Evolutionary conservation across 2,888 invertebrate genomes (phyloP), one percentile per base, ranked within the genome.

Genomic region (Polyploca ridens): DNA sequence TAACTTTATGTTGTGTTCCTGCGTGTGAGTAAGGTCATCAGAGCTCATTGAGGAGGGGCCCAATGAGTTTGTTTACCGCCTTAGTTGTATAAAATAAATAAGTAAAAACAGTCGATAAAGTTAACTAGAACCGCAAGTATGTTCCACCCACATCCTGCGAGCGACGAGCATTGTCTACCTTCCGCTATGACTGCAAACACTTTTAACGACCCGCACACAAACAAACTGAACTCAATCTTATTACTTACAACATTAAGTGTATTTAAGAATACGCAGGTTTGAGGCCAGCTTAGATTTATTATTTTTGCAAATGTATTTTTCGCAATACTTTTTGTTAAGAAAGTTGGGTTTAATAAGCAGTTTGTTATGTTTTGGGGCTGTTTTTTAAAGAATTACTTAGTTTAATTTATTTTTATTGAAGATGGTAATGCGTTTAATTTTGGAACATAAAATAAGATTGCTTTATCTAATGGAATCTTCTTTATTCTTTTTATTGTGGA

Each of bases 231-330:
- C 62, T 70, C 41, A 71, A 67, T 69, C 79, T 64, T 82, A 83
- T 64, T 7, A 0, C 54, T 7, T 38, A 27, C 61, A 6, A 0
- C 38, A 63, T 76, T 81, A 74, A 76, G 75, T 65, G 65, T 16
- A 73, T 67, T 79, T 70, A 81, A 60, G 64, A 62, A 44, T 63
- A 62, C 8, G 46, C 66, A 33, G 44, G 35, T 33, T 62, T 13
- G 35, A 66, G 67, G 65, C 61, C 63, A 69, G 77, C 79, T 81
- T 74, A 85, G 86, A 90, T 90, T 90, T 90, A 90, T 87, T 86
- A 81, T 80, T 84, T 85, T 81, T 76, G 83, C 84, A 86, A 90
- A 89, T 87, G 84, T 84, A 82, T 87, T 87, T 41, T 89, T 87
- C 83, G 81, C 83, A 77, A 79, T 76, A 80, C 65, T 66, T 76